These are phyloP conservation scores for Gallinago jamesoni DNA, from an alignment of 2,113 vertebrate species.

Conservation along the genomic window DNA sequence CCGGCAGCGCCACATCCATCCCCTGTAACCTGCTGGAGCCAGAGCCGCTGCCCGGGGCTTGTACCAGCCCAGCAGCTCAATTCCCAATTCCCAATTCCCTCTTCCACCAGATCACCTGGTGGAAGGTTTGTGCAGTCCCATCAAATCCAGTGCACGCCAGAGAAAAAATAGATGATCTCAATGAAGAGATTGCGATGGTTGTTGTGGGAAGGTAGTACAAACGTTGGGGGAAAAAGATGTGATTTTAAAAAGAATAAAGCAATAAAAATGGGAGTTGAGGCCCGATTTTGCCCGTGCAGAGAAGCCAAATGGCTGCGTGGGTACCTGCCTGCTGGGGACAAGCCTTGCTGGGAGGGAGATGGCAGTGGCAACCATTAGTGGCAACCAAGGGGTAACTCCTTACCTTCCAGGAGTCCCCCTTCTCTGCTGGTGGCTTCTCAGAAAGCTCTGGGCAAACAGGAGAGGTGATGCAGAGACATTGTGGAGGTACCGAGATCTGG, in stretches of 20 bases:
- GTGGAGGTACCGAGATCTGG: accelerated
- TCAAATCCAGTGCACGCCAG: background rate
- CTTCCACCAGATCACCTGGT: accelerated
- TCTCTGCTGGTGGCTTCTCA: background rate
- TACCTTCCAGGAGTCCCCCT: background rate
- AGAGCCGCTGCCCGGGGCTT: background rate
- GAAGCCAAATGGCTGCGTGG: accelerated
- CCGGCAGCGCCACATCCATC: accelerated
- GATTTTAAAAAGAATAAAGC: background rate
- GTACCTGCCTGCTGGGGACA: background rate
- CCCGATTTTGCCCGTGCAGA: background rate
- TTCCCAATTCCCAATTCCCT: background rate
- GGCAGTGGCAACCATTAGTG: background rate
- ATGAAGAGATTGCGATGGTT: background rate
- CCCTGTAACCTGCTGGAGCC: background rate
- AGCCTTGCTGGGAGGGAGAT: background rate
- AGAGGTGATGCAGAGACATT: background rate
- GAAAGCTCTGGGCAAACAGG: background rate
- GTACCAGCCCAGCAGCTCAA: background rate
- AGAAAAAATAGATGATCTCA: background rate
- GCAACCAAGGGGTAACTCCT: no score
- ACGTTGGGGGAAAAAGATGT: background rate
- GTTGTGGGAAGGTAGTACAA: background rate
- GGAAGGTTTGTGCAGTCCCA: background rate
- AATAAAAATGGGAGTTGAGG: background rate